phyloP scores from a whole-genome alignment of 2,113 vertebrate genomes.

The Sula dactylatra region DNA sequence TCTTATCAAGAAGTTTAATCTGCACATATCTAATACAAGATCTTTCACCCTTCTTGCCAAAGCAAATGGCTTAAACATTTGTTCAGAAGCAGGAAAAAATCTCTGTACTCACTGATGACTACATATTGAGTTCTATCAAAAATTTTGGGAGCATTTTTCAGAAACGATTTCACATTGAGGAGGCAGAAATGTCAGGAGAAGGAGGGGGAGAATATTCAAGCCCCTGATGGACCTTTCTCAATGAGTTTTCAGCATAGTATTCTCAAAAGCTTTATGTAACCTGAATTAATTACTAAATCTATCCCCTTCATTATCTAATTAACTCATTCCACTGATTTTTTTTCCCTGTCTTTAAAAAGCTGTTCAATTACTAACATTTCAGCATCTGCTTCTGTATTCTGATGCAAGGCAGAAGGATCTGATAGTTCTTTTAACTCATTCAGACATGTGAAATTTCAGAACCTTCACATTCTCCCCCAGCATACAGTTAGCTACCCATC shows the following conservation, averaged over 20 bases:
- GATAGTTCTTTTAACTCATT: conserved; percentile 59
- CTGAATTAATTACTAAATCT: conserved; percentile 72
- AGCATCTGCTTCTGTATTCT: conserved; percentile 63
- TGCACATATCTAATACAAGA: conserved; percentile 26
- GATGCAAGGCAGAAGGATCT: conserved; percentile 56
- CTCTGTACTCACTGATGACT: conserved; percentile 53
- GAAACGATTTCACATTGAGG: conserved; percentile 42
- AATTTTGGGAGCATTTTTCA: conserved; percentile 55
- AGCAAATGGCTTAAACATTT: conserved; percentile 64
- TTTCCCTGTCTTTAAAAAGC: conserved; percentile 58
- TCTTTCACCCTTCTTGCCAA: conserved; percentile 57
- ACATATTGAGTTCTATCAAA: conserved; percentile 58
- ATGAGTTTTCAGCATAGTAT: conserved; percentile 56
- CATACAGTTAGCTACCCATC: conserved; percentile 47
- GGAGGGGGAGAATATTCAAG: conserved; percentile 6
- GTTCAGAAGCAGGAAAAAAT: conserved; percentile 59
- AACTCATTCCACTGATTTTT: conserved; percentile 63
- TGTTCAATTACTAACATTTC: conserved; percentile 71
- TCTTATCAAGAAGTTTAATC: conserved; percentile 21
- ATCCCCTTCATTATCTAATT: conserved; percentile 69
- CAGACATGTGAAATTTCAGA: conserved; percentile 54
- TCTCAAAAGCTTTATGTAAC: conserved; percentile 68
- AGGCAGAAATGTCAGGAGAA: conserved; percentile 40
- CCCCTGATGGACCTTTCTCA: conserved; percentile 56
- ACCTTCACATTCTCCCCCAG: conserved; percentile 31